Percentiles rank a stretch among this genome's conserved stretches.
Conservation (phyloP, 1,140 invertebrate species). For the Platorchestia sp. region DNA sequence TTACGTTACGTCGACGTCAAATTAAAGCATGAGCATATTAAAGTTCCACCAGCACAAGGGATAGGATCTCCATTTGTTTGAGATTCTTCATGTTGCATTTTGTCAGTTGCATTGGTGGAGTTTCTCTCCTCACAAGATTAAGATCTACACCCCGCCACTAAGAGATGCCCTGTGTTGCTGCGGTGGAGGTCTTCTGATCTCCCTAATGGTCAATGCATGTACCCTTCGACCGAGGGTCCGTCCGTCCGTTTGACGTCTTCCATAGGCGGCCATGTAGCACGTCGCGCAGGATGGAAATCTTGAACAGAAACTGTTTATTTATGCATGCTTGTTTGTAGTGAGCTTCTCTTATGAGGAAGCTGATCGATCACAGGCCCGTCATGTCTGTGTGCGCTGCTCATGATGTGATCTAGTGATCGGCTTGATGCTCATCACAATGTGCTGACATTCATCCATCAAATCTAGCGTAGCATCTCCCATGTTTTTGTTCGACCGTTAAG, state of each 20-base stretch:
- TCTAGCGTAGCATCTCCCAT: not conserved
- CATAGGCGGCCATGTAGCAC: not conserved
- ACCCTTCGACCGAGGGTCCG: not conserved
- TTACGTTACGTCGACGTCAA: not conserved
- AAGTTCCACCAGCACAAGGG: not conserved
- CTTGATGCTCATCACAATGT: not conserved
- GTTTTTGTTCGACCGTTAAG: not conserved
- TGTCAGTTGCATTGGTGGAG: not conserved
- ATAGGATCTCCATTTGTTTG: not conserved
- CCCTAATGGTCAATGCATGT: conserved; percentile 22
- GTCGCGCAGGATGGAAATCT: not conserved
- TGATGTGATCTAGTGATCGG: not conserved
- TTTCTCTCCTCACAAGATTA: not conserved
- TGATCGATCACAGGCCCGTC: conserved; percentile 31
- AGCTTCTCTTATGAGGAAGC: conserved; percentile 24
- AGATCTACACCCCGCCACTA: not conserved
- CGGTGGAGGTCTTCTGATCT: not conserved
- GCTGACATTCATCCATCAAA: conserved; percentile 31
- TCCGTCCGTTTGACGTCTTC: not conserved
- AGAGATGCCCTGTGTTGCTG: not conserved
- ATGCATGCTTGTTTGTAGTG: conserved; percentile 39
- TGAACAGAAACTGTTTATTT: conserved; percentile 23
- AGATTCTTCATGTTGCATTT: not conserved
- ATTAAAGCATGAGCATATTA: no score
- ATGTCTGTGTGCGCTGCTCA: not conserved